Evolutionary conservation across 1,140 invertebrate species (phyloP).

Genomic region (Drosophila pandora): DNA sequence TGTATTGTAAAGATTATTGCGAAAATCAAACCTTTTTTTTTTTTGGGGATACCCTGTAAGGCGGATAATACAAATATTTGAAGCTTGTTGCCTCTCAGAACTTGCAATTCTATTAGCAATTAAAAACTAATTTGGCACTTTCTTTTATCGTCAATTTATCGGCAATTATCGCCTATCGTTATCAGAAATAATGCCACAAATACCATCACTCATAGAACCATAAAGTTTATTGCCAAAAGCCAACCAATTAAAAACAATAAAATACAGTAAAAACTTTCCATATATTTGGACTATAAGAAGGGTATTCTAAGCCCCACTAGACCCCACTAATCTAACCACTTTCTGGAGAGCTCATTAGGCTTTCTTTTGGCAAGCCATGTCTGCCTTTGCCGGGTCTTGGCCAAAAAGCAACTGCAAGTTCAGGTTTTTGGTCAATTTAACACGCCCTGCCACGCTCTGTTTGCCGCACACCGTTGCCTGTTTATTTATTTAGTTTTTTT

Average conservation of each 20-base stretch:
- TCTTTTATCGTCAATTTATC: too few species aligned
- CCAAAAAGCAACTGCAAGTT: conserved; percentile 34
- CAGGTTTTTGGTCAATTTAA: conserved; percentile 60
- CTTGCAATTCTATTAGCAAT: neutral
- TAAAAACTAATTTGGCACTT: too few species aligned
- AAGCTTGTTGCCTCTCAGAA: neutral
- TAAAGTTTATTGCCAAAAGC: too few species aligned
- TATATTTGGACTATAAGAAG: neutral
- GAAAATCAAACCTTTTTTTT: neutral
- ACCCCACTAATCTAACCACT: neutral
- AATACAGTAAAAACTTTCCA: neutral
- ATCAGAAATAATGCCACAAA: too few species aligned
- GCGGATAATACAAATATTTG: neutral
- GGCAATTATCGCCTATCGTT: too few species aligned
- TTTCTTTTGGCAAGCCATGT: conserved; percentile 23
- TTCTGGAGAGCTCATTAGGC: neutral
- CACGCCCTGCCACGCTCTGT: conserved; percentile 46
- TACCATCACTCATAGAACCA: too few species aligned
- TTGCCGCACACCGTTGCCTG: conserved; percentile 14
- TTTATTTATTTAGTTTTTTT: conserved; percentile 14
- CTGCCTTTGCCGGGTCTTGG: conserved; percentile 19
- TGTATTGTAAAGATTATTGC: too few species aligned
- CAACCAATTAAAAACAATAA: too few species aligned
- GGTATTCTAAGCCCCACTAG: neutral
- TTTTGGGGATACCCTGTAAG: conserved; percentile 11